Conservation (phyloP, 2,888 invertebrate species). For the Steinernema hermaphroditum region DNA sequence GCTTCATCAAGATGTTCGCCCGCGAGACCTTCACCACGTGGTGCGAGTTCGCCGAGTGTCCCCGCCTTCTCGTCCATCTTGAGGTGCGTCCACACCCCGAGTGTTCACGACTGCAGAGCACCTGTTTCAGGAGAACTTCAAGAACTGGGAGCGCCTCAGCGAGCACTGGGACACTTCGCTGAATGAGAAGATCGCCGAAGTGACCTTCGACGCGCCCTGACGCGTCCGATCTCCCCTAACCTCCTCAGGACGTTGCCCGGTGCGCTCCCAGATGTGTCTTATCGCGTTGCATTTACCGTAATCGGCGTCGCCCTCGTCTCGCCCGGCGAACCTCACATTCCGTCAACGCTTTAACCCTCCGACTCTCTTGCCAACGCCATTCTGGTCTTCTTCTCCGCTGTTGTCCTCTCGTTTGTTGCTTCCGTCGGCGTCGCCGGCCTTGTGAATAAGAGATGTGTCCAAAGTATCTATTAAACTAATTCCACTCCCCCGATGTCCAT, state of each 20-base stretch:
- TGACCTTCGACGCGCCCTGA: slow-evolving; percentile 7
- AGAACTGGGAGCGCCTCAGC: slow-evolving; percentile 24
- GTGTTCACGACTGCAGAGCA: no score
- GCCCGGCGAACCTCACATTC: slow-evolving; percentile 7
- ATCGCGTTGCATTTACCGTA: slow-evolving; percentile 23
- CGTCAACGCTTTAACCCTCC: slow-evolving; percentile 16
- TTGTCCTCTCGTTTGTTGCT: slow-evolving; percentile 25
- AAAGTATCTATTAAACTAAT: slow-evolving; percentile 22
- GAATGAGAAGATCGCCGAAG: slow-evolving; percentile 16
- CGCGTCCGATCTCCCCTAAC: background rate
- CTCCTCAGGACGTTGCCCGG: slow-evolving; percentile 22
- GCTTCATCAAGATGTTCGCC: slow-evolving; percentile 95
- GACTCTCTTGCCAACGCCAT: slow-evolving; percentile 24
- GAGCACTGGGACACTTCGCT: slow-evolving; percentile 8
- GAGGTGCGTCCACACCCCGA: slow-evolving; percentile 38
- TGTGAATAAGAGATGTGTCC: slow-evolving; percentile 17
- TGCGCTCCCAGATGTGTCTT: slow-evolving; percentile 22
- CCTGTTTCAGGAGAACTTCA: background rate
- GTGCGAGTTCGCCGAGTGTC: slow-evolving; percentile 73
- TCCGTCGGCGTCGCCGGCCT: background rate
- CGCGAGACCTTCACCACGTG: slow-evolving; percentile 96
- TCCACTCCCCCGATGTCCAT: background rate
- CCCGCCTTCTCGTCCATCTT: slow-evolving; percentile 56
- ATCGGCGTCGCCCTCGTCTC: background rate
- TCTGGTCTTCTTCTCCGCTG: slow-evolving; percentile 22